Conservation (phyloP, 2,113 vertebrate genomes). For the Laticauda laticaudata region DNA sequence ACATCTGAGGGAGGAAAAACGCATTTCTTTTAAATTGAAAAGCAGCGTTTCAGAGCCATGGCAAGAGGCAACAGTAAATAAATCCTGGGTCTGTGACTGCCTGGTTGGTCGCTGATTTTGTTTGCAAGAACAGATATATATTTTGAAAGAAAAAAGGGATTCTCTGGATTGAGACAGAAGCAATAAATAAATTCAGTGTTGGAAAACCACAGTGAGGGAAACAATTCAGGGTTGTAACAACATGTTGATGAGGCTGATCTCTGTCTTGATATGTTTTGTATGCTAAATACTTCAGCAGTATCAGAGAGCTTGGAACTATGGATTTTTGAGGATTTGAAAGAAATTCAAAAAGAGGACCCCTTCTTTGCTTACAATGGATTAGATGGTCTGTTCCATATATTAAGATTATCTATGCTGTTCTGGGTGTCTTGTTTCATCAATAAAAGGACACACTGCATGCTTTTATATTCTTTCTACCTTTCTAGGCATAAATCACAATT, state of each 20-base stretch:
- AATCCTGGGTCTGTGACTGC: neutral
- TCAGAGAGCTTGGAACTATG: neutral
- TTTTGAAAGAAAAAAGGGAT: neutral
- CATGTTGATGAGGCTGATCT: conserved; percentile 4
- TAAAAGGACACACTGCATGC: neutral
- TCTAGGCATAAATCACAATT: neutral
- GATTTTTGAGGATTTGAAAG: neutral
- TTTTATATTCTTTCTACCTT: neutral
- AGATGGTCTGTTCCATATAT: neutral
- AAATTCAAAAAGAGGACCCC: neutral
- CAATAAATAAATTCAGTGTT: neutral
- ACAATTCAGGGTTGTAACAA: neutral
- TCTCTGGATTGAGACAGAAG: neutral
- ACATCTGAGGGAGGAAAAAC: neutral
- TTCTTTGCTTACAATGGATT: neutral
- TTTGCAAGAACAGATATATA: neutral
- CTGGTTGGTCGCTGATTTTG: conserved; percentile 7
- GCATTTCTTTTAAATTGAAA: neutral
- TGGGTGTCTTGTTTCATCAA: neutral
- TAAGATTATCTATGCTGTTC: neutral
- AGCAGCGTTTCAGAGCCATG: neutral
- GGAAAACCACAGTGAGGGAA: neutral
- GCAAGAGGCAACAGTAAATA: neutral
- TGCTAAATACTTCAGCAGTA: neutral
- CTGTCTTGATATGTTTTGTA: neutral